phyloP scores from a whole-genome alignment of 2,888 invertebrate species.

The Eupithecia exiguata region DNA sequence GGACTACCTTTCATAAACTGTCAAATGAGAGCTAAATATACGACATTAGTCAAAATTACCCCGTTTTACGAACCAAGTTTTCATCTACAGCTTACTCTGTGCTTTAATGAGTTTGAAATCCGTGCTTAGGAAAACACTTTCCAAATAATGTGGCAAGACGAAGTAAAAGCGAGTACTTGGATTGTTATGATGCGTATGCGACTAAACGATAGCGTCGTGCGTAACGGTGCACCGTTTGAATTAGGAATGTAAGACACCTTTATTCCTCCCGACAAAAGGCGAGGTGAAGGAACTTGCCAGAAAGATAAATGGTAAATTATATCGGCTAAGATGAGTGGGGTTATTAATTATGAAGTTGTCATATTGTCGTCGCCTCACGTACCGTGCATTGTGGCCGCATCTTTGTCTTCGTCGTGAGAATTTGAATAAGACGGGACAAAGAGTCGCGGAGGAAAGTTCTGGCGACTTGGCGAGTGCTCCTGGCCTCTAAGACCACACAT shows the following conservation, averaged over 20 bases:
- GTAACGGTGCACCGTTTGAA: slow-evolving; percentile 79
- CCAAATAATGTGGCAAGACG: slow-evolving; percentile 46
- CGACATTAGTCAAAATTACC: slow-evolving; percentile 63
- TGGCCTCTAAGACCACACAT: slow-evolving; percentile 74
- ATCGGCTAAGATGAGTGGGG: slow-evolving; percentile 80
- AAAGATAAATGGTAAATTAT: slow-evolving; percentile 82
- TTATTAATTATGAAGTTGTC: slow-evolving; percentile 83
- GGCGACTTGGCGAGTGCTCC: slow-evolving; percentile 61
- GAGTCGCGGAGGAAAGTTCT: slow-evolving; percentile 37
- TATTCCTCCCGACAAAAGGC: slow-evolving; percentile 74
- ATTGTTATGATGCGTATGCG: slow-evolving; percentile 48
- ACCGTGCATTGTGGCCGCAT: slow-evolving; percentile 64
- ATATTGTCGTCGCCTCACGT: slow-evolving; percentile 79
- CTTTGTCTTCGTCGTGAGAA: slow-evolving; percentile 81
- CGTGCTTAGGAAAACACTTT: slow-evolving; percentile 41
- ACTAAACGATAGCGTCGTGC: slow-evolving; percentile 73
- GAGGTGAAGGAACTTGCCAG: slow-evolving; percentile 76
- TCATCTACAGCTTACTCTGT: slow-evolving; percentile 11
- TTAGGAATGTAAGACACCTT: slow-evolving; percentile 77
- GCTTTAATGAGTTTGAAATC: slow-evolving; percentile 27
- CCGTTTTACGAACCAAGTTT: slow-evolving; percentile 63
- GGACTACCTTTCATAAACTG: slow-evolving; percentile 67
- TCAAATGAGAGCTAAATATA: slow-evolving; percentile 64
- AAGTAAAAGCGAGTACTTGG: slow-evolving; percentile 41
- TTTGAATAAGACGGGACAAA: slow-evolving; percentile 70